Percentiles rank a stretch among this genome's conserved stretches.
Conservation (phyloP, 2,888 invertebrate species). For the Laothoe populi region DNA sequence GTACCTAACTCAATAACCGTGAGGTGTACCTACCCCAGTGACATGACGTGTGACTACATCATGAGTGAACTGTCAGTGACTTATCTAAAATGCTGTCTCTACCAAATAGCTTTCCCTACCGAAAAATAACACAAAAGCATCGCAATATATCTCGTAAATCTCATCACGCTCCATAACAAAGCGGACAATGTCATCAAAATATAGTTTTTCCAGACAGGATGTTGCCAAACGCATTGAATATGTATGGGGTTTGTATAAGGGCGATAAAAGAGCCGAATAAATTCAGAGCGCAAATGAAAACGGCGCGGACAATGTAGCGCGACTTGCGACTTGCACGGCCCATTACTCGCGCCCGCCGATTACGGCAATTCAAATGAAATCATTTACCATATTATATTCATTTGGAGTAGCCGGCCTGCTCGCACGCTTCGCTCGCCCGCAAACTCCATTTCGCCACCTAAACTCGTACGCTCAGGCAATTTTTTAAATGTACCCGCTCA, state of each 20-base stretch:
- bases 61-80: neutral
- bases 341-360: conserved; percentile 71
- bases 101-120: neutral
- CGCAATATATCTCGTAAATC: conserved; percentile 32
- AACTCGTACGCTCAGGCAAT: conserved; percentile 74
- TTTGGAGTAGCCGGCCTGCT: conserved; percentile 59
- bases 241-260: conserved; percentile 61
- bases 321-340: conserved; percentile 65
- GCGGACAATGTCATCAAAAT: conserved; percentile 39
- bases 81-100: neutral
- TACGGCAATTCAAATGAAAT: conserved; percentile 80
- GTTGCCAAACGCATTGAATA: conserved; percentile 64
- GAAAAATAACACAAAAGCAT: conserved; percentile 9
- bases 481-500: conserved; percentile 82
- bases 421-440: conserved; percentile 49
- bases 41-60: too few species aligned
- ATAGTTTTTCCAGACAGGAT: conserved; percentile 58
- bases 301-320: conserved; percentile 68
- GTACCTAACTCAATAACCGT: too few species aligned
- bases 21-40: too few species aligned
- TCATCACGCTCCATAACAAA: conserved; percentile 44
- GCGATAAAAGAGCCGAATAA: conserved; percentile 66
- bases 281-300: conserved; percentile 72
- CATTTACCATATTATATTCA: conserved; percentile 82
- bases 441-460: conserved; percentile 75